Evolutionary conservation across 2,888 invertebrate genomes (phyloP).

Genomic region (Xanthia togata): DNA sequence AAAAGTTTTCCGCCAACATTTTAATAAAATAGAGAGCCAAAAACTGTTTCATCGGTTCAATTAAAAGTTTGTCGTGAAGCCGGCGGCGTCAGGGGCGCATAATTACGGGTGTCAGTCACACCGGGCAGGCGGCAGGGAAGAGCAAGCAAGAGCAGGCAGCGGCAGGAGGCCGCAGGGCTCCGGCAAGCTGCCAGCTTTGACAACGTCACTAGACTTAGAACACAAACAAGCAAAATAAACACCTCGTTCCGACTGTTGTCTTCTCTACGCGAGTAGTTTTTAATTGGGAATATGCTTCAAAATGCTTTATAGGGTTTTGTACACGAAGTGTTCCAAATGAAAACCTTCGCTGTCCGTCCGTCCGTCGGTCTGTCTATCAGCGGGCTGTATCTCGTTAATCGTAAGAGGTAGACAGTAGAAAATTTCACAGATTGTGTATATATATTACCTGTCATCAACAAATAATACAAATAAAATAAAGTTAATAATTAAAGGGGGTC

Average conservation of each 20-base stretch:
- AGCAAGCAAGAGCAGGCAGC: constrained; percentile 25
- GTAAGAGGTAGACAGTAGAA: no score
- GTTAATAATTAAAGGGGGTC: no score
- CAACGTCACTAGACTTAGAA: constrained; percentile 40
- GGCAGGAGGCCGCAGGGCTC: constrained; percentile 22
- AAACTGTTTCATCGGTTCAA: constrained; percentile 78
- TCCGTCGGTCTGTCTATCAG: no score
- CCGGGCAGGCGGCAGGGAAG: constrained; percentile 22
- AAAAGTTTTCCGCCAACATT: constrained; percentile 63
- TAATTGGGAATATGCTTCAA: constrained; percentile 23
- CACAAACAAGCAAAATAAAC: constrained; percentile 43
- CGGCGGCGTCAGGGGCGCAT: constrained; percentile 64
- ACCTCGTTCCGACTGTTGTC: constrained; percentile 10
- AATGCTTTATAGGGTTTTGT: background rate
- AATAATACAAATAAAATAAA: no score
- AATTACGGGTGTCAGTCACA: constrained; percentile 76
- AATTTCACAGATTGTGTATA: no score
- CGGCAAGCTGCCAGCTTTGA: constrained; percentile 30
- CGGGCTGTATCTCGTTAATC: no score
- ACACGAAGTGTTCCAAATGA: no score
- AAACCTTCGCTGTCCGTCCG: no score
- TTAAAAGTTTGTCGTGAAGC: constrained; percentile 77
- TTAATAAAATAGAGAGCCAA: constrained; percentile 66
- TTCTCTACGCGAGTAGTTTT: background rate
- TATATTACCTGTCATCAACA: no score